Evolutionary conservation across 2,888 invertebrate species (phyloP), one percentile per base, ranked within the genome.

Genomic region (Dynastes maya): DNA sequence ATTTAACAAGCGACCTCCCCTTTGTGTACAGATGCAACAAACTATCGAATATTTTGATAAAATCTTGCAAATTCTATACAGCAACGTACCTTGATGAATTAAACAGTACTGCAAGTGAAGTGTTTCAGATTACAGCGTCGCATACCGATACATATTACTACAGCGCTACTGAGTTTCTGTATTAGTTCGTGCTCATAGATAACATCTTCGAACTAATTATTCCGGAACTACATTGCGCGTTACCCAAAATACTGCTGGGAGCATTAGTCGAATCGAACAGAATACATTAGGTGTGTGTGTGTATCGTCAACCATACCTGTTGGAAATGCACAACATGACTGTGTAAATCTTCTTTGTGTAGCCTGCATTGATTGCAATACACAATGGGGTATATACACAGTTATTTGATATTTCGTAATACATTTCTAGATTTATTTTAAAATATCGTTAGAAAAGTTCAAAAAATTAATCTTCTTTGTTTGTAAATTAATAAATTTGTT

Each of bases 61-160:
- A 45, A 45, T 11, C 11, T 11, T n/a, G 55, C 13, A 55, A n/a
- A 55, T 55, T 6, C 55, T 45, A 45, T 8, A 22, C n/a, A 16
- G n/a, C 13, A 55, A 22, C 55, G 55, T 55, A 55, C 16, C 9
- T 63, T 63, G 22, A 13, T 45, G 22, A 65, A 45, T 65, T 65
- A 45, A 65, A 45, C n/a, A 65, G 16, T 40, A 16, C 16, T 32
- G n/a, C 32, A n/a, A 27, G 37, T 11, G n/a, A 65, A 65, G 13
- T n/a, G 65, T 40, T 65, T 13, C 40, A 65, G 16, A 65, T 45
- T 45, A 65, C 22, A 8, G 37, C 40, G 45, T 4, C 40, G 45
- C 65, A 65, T 45, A 65, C 37, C 45, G 65, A 65, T 63, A 63
- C 63, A 32, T 63, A 63, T 63, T 63, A 63, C 32, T 32, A 29